Evolutionary conservation across 64 coral and sea anemone genomes (phyloP).

Genomic region (Actinia equina): DNA sequence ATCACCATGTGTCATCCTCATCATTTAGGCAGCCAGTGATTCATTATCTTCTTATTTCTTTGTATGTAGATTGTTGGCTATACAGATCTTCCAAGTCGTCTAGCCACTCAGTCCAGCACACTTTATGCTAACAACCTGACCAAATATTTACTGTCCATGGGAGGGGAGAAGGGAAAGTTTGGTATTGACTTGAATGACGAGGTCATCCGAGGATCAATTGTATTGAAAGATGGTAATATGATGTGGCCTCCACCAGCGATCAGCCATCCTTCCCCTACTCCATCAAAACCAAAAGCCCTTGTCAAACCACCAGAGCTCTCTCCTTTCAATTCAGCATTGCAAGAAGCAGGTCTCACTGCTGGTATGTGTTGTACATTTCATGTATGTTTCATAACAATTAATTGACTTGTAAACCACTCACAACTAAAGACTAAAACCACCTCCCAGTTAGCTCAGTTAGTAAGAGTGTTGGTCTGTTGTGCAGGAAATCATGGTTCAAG

Average conservation of each 20-base stretch:
- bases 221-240: constrained; percentile 92
- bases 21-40: no score
- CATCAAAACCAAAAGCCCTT: constrained; percentile 54
- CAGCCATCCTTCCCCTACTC: constrained; percentile 48
- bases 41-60: no score
- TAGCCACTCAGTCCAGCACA: constrained; percentile 91
- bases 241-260: constrained; percentile 88
- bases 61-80: constrained; percentile 88
- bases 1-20: no score
- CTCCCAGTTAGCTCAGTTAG: no score
- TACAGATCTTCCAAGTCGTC: constrained; percentile 92
- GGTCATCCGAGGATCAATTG: constrained; percentile 89
- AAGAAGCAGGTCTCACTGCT: constrained; percentile 92
- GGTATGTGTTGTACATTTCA: constrained; percentile 19
- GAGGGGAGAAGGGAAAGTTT: constrained; percentile 82
- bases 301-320: constrained; percentile 88
- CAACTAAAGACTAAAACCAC: no score
- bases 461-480: no score
- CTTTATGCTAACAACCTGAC: constrained; percentile 96
- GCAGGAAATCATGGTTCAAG: no score
- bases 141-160: constrained; percentile 94
- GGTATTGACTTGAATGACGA: constrained; percentile 93
- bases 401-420: no score
- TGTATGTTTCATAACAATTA: background rate
- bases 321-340: constrained; percentile 60